Base-by-base conservation (phyloP, 2,797 vertebrate genomes). In the Acipenser oxyrinchus region DNA sequence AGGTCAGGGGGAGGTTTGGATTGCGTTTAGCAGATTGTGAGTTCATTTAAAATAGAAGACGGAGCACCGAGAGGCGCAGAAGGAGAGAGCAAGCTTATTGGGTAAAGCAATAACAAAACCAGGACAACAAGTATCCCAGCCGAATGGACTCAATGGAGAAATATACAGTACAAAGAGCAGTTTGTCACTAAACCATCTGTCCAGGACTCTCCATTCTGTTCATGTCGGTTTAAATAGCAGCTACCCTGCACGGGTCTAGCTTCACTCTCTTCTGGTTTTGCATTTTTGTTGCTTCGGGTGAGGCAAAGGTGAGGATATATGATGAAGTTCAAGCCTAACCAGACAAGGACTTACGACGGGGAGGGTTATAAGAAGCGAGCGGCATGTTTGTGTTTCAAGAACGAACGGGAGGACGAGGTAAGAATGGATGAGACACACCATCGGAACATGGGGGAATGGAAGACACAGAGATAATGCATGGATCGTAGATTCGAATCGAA, bases 271-370 rank as follows among this genome's bases (percentile, higher is more conserved):
- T 63, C 67, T 68, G 49, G 66, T 60, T 18, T 58, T n/a, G 10
- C 67, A 66, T 67, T 53, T 48, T 52, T 61, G 66, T 12, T 37
- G 65, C 48, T 49, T 4, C 11, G 23, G 12, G 52, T 12, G 10
- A 18, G 37, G 10, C 51, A 60, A 49, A 51, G 60, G 60, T 67
- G 64, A 61, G 76, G 71, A 51, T 86, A 87, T 87, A 96, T 94
- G 94, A 98, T 98, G 93, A 96, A 96, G 91, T 92, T 94, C 77
- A 97, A 98, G 88, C 90, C 93, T 75, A 95, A 95, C 88, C 95
- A 97, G 90, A 97, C 93, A 71, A 91, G 95, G 88, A 96, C 94
- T 15, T 97, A 96, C 71, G 95, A 97, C 87, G 93, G 91, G 68
- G 95, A 96, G 72, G 95, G 95, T 10, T 97, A 92, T 81, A 96